Evolutionary conservation across 2,113 vertebrate genomes (phyloP).

Genomic region (Pavo muticus): DNA sequence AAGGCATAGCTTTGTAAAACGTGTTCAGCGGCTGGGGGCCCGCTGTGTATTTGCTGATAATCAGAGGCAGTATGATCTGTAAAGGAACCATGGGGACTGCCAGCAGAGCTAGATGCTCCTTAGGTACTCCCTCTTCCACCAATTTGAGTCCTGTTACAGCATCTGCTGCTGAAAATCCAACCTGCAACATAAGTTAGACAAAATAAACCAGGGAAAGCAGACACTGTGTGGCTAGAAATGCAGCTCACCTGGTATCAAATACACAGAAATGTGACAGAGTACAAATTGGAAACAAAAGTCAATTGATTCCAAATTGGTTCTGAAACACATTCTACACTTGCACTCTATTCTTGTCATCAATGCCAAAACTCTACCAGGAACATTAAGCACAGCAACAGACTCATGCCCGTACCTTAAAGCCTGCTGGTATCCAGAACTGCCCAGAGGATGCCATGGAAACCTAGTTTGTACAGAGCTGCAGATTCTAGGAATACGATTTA

Average conservation of each 20-base stretch:
- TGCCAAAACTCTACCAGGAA: neutral
- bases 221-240: neutral
- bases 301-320: neutral
- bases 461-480: neutral
- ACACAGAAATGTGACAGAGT: neutral
- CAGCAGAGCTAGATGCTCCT: conserved; percentile 93
- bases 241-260: neutral
- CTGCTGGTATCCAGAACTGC: fast-evolving
- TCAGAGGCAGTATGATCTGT: conserved; percentile 92
- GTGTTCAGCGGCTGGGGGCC: conserved; percentile 92
- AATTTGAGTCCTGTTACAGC: conserved; percentile 96
- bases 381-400: fast-evolving
- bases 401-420: neutral
- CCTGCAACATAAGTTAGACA: conserved; percentile 74
- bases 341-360: neutral
- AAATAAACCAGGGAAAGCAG: neutral
- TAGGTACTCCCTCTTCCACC: conserved; percentile 96
- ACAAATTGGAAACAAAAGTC: neutral
- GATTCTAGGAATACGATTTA: neutral
- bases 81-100: conserved; percentile 98
- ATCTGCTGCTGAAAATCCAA: conserved; percentile 97
- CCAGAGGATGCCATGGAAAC: neutral
- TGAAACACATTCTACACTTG: neutral
- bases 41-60: conserved; percentile 98
- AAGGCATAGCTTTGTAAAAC: conserved; percentile 97